phyloP scores from a whole-genome alignment of 2,888 invertebrate genomes.

The Azorinus chamasolen region DNA sequence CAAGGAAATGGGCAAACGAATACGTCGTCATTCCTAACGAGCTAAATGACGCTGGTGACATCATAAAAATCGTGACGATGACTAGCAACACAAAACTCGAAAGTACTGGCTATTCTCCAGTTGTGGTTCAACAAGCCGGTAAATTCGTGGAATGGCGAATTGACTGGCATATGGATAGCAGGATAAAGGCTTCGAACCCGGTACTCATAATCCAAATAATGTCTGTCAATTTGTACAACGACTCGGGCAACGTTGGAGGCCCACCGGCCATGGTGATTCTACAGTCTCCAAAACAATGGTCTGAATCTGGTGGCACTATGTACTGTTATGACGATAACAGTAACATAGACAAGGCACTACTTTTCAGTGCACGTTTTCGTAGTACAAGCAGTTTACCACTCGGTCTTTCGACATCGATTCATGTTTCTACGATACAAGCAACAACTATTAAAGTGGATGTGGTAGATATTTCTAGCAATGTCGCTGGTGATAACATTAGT shows the following conservation, averaged over 20 bases:
- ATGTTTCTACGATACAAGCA: too few species aligned
- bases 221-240: slow-evolving; percentile 42
- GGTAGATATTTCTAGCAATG: too few species aligned
- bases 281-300: slow-evolving; percentile 27
- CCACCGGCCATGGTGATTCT: slow-evolving; percentile 42
- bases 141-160: slow-evolving; percentile 33
- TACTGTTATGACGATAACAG: not conserved
- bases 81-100: slow-evolving; percentile 26
- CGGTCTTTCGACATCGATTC: too few species aligned
- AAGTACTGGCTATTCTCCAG: slow-evolving; percentile 51
- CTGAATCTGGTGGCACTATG: not conserved
- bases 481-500: too few species aligned
- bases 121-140: slow-evolving; percentile 35
- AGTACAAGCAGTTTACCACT: too few species aligned
- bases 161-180: slow-evolving; percentile 42
- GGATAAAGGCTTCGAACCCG: slow-evolving; percentile 38
- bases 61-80: slow-evolving; percentile 45
- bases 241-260: not conserved
- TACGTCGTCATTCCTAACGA: slow-evolving; percentile 47
- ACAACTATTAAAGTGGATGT: too few species aligned
- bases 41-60: slow-evolving; percentile 41
- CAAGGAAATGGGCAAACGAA: slow-evolving; percentile 56
- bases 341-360: too few species aligned
- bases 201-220: slow-evolving; percentile 36
- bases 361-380: too few species aligned